These are phyloP conservation scores for Chitala chitala DNA, from an alignment of 2,113 vertebrate species.

Conservation along the genomic window DNA sequence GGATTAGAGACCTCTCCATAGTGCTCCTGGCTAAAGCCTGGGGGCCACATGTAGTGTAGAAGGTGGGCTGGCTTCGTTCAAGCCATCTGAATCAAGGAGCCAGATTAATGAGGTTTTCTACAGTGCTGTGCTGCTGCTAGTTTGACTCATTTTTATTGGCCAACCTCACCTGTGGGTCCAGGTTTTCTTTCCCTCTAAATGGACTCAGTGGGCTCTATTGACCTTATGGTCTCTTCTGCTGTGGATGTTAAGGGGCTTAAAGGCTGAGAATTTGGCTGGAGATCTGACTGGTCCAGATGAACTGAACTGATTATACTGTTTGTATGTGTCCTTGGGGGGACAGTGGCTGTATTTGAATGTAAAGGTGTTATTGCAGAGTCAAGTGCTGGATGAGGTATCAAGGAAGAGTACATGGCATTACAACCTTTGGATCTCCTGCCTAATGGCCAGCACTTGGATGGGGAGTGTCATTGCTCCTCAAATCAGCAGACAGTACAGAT, in stretches of 20 bases:
- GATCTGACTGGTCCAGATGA: too few relatives aligned
- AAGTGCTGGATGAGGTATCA: neutral
- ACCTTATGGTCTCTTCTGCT: too few relatives aligned
- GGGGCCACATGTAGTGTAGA: neutral
- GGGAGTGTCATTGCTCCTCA: neutral
- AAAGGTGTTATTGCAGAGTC: too few relatives aligned
- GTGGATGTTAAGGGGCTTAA: too few relatives aligned
- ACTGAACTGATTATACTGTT: too few relatives aligned
- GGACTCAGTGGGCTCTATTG: neutral
- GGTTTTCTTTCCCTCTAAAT: neutral
- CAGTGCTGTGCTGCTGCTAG: neutral
- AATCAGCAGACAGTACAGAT: slow-evolving; percentile 41
- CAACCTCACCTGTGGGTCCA: neutral
- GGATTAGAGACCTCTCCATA: neutral
- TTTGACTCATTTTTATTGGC: neutral
- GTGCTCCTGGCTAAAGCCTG: neutral
- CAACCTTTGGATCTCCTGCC: too few relatives aligned
- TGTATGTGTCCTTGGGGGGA: too few relatives aligned
- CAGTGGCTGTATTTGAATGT: too few relatives aligned
- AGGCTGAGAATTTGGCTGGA: too few relatives aligned
- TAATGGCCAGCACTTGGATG: neutral
- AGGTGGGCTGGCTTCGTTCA: too few relatives aligned
- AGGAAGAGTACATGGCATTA: neutral
- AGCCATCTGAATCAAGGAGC: neutral
- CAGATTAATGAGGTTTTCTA: neutral